Evolutionary conservation across 2,113 vertebrate species (phyloP).

Genomic region (Solea solea): DNA sequence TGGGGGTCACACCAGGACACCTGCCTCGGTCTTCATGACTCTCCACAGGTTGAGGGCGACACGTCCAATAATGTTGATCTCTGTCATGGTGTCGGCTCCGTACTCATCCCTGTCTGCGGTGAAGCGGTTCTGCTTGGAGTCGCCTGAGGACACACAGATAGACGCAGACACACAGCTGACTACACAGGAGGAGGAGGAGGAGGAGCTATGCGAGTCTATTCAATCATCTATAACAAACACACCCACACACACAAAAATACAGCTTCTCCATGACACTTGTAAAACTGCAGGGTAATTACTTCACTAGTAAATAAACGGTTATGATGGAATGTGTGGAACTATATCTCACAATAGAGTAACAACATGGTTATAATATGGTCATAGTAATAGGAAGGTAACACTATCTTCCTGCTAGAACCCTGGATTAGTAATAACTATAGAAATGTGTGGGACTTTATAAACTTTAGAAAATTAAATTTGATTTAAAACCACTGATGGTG

Average conservation of each 20-base stretch:
- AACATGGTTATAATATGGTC: too few relatives aligned
- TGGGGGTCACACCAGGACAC: constrained; percentile 33
- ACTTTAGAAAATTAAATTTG: too few relatives aligned
- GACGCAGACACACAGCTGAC: constrained; percentile 38
- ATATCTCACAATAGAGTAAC: too few relatives aligned
- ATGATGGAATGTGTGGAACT: too few relatives aligned
- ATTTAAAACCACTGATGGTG: too few relatives aligned
- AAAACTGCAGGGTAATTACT: too few relatives aligned
- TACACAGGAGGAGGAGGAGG: constrained; percentile 9
- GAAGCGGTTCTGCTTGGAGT: constrained; percentile 91
- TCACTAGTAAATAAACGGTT: too few relatives aligned
- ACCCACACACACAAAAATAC: not conserved
- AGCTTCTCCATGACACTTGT: too few relatives aligned
- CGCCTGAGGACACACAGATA: constrained; percentile 81
- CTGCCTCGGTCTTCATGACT: constrained; percentile 96
- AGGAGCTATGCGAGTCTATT: not conserved
- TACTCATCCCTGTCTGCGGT: constrained; percentile 91
- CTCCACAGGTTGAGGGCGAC: constrained; percentile 95
- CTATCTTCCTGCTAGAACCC: too few relatives aligned
- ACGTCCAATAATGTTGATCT: constrained; percentile 93
- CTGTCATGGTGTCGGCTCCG: constrained; percentile 93
- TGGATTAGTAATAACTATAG: too few relatives aligned
- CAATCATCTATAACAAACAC: constrained; percentile 2
- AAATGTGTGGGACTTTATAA: too few relatives aligned
- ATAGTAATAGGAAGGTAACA: too few relatives aligned